phyloP scores from a whole-genome alignment of 2,113 vertebrate genomes.

The Phylloscopus trochiloides region DNA sequence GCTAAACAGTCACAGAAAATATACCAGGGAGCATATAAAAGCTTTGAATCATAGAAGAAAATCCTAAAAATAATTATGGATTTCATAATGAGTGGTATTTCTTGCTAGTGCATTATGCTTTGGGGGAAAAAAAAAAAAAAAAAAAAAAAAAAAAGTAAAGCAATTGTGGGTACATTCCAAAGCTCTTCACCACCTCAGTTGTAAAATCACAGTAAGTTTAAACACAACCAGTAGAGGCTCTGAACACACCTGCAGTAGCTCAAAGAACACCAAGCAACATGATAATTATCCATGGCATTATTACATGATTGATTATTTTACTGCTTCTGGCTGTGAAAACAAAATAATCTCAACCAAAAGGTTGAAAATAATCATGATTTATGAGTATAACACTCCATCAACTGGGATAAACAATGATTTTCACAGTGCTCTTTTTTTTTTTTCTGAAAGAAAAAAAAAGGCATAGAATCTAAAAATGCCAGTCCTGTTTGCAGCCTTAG shows the following conservation, averaged over 20 bases:
- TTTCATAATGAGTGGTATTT: background rate
- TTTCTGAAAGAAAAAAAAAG: background rate
- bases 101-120: background rate
- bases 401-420: conserved; percentile 20
- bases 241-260: conserved; percentile 60
- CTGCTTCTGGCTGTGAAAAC: conserved; percentile 64
- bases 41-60: background rate
- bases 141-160: background rate
- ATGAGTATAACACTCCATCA: conserved; percentile 48
- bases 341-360: conserved; percentile 40
- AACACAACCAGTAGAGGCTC: background rate
- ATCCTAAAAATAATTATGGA: background rate
- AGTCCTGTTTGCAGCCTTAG: background rate
- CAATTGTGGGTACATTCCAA: conserved; percentile 27
- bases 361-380: conserved; percentile 60
- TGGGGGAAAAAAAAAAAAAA: background rate
- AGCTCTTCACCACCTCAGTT: conserved; percentile 20
- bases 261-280: conserved; percentile 48
- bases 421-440: background rate
- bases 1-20: background rate
- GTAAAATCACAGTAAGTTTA: conserved; percentile 32
- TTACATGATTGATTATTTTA: conserved; percentile 68
- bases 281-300: conserved; percentile 57
- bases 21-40: background rate
- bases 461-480: background rate